A percentile compares a stretch with the other conserved stretches of the same genome.
These are phyloP conservation scores for Rhea pennata DNA, from an alignment of 2,113 vertebrate genomes.

Conservation along the genomic window DNA sequence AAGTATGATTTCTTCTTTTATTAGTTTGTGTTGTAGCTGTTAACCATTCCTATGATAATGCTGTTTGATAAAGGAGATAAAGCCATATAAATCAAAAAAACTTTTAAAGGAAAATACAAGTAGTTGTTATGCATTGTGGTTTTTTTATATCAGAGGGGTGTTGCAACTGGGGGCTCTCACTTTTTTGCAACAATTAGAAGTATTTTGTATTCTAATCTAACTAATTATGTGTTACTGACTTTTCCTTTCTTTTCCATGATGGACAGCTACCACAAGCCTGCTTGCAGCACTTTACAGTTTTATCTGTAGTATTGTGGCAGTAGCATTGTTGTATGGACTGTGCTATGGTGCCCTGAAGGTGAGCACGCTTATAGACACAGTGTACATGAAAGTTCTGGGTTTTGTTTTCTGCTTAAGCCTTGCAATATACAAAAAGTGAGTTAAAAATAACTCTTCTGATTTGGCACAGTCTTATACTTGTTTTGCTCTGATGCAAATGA, in stretches of 20 bases:
- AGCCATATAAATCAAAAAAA: neutral
- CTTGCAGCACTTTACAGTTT: constrained; percentile 94
- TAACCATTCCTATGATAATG: neutral
- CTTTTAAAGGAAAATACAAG: neutral
- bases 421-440: neutral
- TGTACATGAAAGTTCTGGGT: neutral
- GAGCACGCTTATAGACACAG: constrained; percentile 22
- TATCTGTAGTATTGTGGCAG: constrained; percentile 92
- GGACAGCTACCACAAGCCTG: constrained; percentile 92
- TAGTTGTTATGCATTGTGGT: neutral
- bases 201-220: neutral
- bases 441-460: neutral
- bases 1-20: fast-evolving
- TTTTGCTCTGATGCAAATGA: neutral
- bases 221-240: neutral
- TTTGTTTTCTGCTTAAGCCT: neutral
- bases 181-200: neutral
- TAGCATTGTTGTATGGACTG: constrained; percentile 92
- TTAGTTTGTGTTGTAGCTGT: neutral
- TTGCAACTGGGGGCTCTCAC: neutral
- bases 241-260: neutral
- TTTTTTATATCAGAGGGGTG: neutral
- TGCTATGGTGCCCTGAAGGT: constrained; percentile 98
- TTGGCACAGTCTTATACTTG: neutral
- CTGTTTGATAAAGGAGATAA: neutral